Base-by-base conservation (phyloP, 2,797 vertebrate species). In the Mormyrops attenuatus region DNA sequence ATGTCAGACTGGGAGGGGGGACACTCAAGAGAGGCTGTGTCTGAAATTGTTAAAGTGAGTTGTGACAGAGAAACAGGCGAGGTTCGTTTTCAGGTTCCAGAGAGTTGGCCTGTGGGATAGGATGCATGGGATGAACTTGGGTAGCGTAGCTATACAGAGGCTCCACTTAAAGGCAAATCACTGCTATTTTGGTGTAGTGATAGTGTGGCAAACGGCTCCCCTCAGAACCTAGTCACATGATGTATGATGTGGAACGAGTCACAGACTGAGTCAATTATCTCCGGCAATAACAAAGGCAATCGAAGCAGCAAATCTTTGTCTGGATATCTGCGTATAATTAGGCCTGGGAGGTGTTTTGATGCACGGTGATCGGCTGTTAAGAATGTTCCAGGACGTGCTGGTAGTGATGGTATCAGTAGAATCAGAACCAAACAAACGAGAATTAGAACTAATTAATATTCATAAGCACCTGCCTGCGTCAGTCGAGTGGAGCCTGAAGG, bases 341-440 rank as follows among this genome's bases (percentile, higher is more conserved):
- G 85, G 49, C 63, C 34, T 49, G 26, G 11, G 20, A 66, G 87
- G 57, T 88, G 57, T 88, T 88, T 88, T 69, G 22, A 38, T 88
- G 34, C 85, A 88, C 22, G 60, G n/a, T 69, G 87, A 88, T 66
- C 22, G 50, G 85, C 47, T 85, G 82, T 85, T 85, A 49, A 26
- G 22, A 85, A 20, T n/a, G 11, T 85, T 85, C 47, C 47, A n/a
- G 22, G 13, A 26, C 84, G n/a, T 50, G 49, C 49, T 34, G 13
- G 49, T 55, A 34, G 11, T 87, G 63, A 88, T 87, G n/a, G 44
- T 34, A 87, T 66, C 87, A 50, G 26, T 55, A n/a, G 22, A 52
- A 85, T 66, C 87, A 26, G 53, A 44, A 47, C 52, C 41, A 66
- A 73, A 88, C 63, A 63, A 63, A 69, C 49, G 38, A 13, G 38